Conservation (phyloP, 2,113 vertebrate genomes). For the Guaruba guarouba region DNA sequence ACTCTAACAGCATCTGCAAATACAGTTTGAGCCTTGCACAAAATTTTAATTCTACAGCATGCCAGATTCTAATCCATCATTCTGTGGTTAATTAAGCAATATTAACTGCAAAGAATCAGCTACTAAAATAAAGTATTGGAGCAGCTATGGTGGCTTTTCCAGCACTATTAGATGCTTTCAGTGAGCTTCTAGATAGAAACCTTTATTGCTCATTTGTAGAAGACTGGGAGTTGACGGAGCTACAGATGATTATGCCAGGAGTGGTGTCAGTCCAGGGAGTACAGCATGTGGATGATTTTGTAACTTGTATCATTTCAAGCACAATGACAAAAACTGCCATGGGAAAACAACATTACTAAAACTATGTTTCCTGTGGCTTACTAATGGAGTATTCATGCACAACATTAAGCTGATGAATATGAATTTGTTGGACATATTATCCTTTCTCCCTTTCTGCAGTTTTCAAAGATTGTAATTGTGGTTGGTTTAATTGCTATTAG, state of each 20-base stretch:
- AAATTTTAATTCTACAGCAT: background rate
- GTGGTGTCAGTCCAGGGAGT: background rate
- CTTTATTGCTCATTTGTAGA: background rate
- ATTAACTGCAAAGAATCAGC: background rate
- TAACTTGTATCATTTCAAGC: background rate
- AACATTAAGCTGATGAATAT: conserved; percentile 35
- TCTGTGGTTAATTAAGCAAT: background rate
- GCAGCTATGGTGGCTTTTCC: background rate
- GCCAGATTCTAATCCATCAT: background rate
- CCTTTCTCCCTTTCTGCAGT: conserved; percentile 23
- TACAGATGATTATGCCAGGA: background rate
- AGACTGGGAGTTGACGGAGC: background rate
- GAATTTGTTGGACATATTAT: conserved; percentile 19
- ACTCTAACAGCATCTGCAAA: background rate
- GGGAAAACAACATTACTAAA: conserved; percentile 21
- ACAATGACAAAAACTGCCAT: conserved; percentile 15
- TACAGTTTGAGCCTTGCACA: background rate
- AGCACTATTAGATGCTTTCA: background rate
- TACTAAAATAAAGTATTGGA: background rate
- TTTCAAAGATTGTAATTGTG: conserved; percentile 38
- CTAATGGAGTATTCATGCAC: conserved; percentile 34
- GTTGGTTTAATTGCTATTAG: conserved; percentile 43
- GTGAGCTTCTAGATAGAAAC: background rate
- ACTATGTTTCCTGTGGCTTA: conserved; percentile 22
- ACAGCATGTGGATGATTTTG: background rate